Conservation (phyloP, 2,797 vertebrate genomes). For the Acanthurus lineatus region DNA sequence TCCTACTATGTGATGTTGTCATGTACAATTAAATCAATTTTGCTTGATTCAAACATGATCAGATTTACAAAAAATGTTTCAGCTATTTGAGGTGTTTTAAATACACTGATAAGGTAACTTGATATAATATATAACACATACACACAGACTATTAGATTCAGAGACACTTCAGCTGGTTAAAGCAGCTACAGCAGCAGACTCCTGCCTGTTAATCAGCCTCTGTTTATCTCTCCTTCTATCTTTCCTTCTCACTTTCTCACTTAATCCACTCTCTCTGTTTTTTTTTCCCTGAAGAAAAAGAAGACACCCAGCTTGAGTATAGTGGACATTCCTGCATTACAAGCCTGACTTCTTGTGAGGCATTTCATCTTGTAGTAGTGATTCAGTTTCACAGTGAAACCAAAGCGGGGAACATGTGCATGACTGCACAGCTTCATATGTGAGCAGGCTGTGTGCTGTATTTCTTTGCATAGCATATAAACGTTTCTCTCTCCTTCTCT, state of each 20-base stretch:
- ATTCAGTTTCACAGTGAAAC: slow-evolving; percentile 55
- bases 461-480: slow-evolving; percentile 14
- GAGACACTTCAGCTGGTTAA: slow-evolving; percentile 2
- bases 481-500: slow-evolving; percentile 36
- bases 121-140: not conserved
- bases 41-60: not conserved
- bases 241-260: slow-evolving; percentile 38
- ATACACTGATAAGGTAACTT: not conserved
- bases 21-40: not conserved
- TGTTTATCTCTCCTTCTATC: slow-evolving; percentile 33
- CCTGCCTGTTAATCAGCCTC: slow-evolving; percentile 12
- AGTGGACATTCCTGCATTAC: slow-evolving; percentile 23
- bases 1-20: not conserved
- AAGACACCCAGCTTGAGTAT: not conserved
- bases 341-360: slow-evolving; percentile 53
- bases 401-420: slow-evolving; percentile 21
- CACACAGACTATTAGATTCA: not conserved
- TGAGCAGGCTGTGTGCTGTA: slow-evolving; percentile 2
- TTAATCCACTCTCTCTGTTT: slow-evolving; percentile 19
- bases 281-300: not conserved
- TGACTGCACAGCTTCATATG: slow-evolving; percentile 10
- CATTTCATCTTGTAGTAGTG: slow-evolving; percentile 35
- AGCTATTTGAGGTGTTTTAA: not conserved
- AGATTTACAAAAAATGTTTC: not conserved
- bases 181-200: not conserved